Evolutionary conservation across 2,888 invertebrate species (phyloP).

Genomic region (Heliconius ismenius): DNA sequence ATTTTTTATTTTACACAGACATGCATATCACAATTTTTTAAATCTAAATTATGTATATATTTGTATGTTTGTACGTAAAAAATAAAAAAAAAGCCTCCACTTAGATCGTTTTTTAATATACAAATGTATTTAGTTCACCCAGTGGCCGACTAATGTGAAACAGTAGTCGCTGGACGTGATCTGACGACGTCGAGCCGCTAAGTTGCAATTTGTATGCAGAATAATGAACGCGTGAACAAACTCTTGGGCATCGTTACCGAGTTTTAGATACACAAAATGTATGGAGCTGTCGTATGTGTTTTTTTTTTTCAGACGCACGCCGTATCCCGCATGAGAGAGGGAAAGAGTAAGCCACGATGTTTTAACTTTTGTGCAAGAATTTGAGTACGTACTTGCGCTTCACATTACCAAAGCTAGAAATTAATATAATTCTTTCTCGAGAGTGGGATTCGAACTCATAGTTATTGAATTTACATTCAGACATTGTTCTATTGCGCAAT

Average conservation of each 20-base stretch:
- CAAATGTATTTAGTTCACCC: conserved; percentile 14
- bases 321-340: neutral
- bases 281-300: conserved; percentile 44
- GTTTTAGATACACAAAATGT: conserved; percentile 41
- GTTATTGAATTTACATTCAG: neutral
- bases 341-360: too few relatives aligned
- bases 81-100: too few relatives aligned
- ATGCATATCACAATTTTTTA: too few relatives aligned
- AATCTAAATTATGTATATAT: too few relatives aligned
- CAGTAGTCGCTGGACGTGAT: conserved; percentile 33
- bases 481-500: neutral
- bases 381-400: too few relatives aligned
- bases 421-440: too few relatives aligned
- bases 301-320: neutral
- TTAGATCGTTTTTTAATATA: too few relatives aligned
- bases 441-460: too few relatives aligned
- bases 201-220: conserved; percentile 66
- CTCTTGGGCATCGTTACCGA: conserved; percentile 45
- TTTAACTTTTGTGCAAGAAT: too few relatives aligned
- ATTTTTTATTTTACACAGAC: too few relatives aligned
- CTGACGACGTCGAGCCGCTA: conserved; percentile 46
- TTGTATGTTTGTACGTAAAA: too few relatives aligned
- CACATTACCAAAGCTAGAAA: too few relatives aligned
- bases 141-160: conserved; percentile 10
- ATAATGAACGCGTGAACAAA: conserved; percentile 50